phyloP scores from a whole-genome alignment of 2,797 vertebrate species.

The Masticophis lateralis region DNA sequence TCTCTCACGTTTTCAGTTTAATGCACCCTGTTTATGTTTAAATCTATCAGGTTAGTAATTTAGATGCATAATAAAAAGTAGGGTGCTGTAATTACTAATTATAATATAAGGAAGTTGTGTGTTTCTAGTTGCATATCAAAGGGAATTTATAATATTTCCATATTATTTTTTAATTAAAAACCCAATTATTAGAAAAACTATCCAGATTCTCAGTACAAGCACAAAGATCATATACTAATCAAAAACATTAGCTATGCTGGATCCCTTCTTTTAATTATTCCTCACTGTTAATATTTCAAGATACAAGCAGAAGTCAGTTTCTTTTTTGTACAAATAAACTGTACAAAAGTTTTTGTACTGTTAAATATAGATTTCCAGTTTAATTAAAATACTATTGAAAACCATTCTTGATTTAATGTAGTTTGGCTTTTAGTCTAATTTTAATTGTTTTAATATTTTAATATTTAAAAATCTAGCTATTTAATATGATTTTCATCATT shows the following conservation, averaged over 20 bases:
- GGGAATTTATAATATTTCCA: conserved; percentile 13
- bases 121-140: not conserved
- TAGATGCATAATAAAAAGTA: conserved; percentile 29
- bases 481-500: not conserved
- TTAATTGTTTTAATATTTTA: not conserved
- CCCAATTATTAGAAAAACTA: conserved; percentile 6
- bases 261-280: not conserved
- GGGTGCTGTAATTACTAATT: conserved; percentile 55
- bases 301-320: too few relatives aligned
- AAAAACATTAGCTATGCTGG: not conserved
- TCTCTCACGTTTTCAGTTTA: conserved; percentile 41
- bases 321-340: not conserved
- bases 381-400: not conserved
- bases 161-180: not conserved
- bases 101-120: conserved; percentile 22
- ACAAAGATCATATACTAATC: not conserved
- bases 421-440: not conserved
- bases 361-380: not conserved
- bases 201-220: not conserved
- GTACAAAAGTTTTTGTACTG: too few relatives aligned
- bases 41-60: conserved; percentile 52
- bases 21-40: conserved; percentile 47
- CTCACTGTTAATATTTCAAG: not conserved
- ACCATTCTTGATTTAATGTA: not conserved
- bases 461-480: not conserved